These are phyloP conservation scores for Ageneiosus marmoratus DNA, from an alignment of 2,113 vertebrate genomes.

Conservation along the genomic window DNA sequence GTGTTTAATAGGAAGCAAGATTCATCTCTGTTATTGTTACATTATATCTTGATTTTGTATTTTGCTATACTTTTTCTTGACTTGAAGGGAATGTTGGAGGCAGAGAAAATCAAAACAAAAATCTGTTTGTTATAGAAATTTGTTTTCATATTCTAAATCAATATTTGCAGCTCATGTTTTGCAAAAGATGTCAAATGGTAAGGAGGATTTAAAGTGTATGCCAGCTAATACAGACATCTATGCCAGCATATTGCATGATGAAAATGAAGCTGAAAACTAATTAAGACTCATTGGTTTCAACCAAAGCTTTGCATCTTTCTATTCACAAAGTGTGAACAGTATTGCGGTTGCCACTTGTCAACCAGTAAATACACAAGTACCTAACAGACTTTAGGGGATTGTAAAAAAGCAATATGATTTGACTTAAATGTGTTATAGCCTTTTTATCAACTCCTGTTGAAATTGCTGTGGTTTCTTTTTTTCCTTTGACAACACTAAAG, in stretches of 20 bases:
- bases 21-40: background rate
- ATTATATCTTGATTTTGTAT: conserved; percentile 15
- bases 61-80: background rate
- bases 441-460: background rate
- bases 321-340: background rate
- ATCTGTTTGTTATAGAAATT: background rate
- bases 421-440: background rate
- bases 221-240: background rate
- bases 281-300: background rate
- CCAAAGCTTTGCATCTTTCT: background rate
- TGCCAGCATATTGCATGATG: conserved; percentile 5
- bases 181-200: background rate
- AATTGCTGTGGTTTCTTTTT: background rate
- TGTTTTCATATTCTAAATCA: conserved; percentile 12
- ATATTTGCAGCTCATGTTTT: background rate
- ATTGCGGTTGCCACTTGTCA: background rate
- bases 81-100: background rate
- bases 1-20: conserved; percentile 1
- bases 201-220: background rate
- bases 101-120: conserved; percentile 5
- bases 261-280: background rate
- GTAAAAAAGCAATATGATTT: conserved; percentile 5
- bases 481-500: background rate
- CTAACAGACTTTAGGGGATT: background rate
- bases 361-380: background rate